A percentile compares a stretch with the other conserved stretches of the same genome.
Evolutionary conservation across 2,888 invertebrate species (phyloP).

Genomic region (Eupithecia pulchellata): DNA sequence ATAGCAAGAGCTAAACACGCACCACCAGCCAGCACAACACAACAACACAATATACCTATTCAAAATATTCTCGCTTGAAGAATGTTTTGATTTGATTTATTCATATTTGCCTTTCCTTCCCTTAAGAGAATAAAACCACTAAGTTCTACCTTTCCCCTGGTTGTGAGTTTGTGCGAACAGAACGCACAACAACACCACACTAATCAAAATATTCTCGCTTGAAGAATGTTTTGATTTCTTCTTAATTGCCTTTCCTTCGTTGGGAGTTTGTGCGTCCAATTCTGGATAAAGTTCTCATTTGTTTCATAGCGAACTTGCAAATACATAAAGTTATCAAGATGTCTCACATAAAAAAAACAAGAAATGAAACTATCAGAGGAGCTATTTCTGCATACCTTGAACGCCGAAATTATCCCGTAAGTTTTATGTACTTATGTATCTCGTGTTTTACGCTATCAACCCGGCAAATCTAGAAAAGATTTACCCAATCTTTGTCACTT

Average conservation of each 20-base stretch:
- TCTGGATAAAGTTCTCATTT: not conserved
- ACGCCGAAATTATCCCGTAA: constrained; percentile 88
- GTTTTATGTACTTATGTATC: constrained; percentile 40
- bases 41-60: too few relatives aligned
- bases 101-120: not conserved
- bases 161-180: not conserved
- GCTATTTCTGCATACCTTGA: constrained; percentile 89
- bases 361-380: constrained; percentile 88
- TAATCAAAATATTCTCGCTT: not conserved
- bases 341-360: constrained; percentile 86
- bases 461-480: not conserved
- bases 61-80: not conserved
- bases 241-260: not conserved
- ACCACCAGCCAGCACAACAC: too few relatives aligned
- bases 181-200: too few relatives aligned
- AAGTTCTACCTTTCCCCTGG: too few relatives aligned
- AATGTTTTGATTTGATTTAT: not conserved
- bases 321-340: constrained; percentile 45
- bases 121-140: too few relatives aligned
- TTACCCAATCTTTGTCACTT: not conserved
- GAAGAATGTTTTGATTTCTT: not conserved
- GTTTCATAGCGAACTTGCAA: not conserved
- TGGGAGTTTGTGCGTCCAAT: not conserved
- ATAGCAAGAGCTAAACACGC: too few relatives aligned
- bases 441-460: not conserved